These are phyloP conservation scores for Apocheima hispidaria DNA, from an alignment of 2,888 invertebrate species.

Conservation along the genomic window DNA sequence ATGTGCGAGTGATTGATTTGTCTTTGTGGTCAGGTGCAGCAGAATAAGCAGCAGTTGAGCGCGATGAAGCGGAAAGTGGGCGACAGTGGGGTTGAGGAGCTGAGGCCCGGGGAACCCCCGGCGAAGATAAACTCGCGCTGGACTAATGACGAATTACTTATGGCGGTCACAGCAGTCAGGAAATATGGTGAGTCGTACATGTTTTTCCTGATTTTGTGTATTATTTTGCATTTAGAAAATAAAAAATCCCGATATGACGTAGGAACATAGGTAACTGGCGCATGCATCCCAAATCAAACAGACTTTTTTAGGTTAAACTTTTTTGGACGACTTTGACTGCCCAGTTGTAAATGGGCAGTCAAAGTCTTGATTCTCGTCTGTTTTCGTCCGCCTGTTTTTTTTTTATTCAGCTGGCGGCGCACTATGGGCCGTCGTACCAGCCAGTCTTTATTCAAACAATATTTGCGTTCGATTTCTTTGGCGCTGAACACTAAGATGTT, in stretches of 20 bases:
- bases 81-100: constrained; percentile 86
- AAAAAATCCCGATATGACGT: not conserved
- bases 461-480: no score
- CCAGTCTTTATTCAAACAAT: no score
- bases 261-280: no score
- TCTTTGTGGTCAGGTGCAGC: constrained; percentile 91
- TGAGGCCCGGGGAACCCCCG: constrained; percentile 87
- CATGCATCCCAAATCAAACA: no score
- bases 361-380: no score
- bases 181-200: constrained; percentile 91
- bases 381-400: no score
- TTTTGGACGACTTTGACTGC: no score
- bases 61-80: constrained; percentile 92
- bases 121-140: constrained; percentile 94
- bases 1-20: constrained; percentile 8
- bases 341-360: no score
- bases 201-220: constrained; percentile 54
- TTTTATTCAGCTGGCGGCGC: no score
- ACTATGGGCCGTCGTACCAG: no score
- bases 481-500: no score
- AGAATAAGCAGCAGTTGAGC: constrained; percentile 96
- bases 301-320: no score
- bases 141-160: constrained; percentile 96
- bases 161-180: constrained; percentile 95
- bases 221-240: not conserved